Conservation (phyloP, 2,888 invertebrate species). For the Drosophila kuntzei region DNA sequence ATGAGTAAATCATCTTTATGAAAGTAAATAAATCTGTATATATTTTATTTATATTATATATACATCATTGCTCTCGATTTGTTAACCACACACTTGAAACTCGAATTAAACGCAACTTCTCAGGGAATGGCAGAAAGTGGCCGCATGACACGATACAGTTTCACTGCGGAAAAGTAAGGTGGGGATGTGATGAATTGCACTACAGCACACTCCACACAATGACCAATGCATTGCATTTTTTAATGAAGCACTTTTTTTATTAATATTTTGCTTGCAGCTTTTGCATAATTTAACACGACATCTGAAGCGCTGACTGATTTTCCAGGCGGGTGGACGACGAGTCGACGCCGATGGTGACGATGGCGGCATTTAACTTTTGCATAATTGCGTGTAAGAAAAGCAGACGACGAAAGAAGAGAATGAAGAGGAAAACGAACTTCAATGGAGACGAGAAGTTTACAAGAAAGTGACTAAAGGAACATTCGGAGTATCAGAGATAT, state of each 20-base stretch:
- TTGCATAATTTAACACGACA: conserved; percentile 72
- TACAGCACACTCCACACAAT: conserved; percentile 41
- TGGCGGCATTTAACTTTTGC: conserved; percentile 71
- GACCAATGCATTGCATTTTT: conserved; percentile 38
- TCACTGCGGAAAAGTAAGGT: neutral
- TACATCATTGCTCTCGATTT: too few relatives aligned
- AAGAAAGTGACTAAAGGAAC: conserved; percentile 24
- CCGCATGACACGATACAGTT: neutral
- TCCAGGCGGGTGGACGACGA: conserved; percentile 59
- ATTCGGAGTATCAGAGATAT: conserved; percentile 9
- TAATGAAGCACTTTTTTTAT: conserved; percentile 49
- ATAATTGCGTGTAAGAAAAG: conserved; percentile 73
- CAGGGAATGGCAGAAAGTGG: neutral
- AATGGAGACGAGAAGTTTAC: conserved; percentile 18
- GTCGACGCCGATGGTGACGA: conserved; percentile 43
- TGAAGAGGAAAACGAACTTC: conserved; percentile 9
- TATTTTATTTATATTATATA: too few relatives aligned
- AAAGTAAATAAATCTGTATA: too few relatives aligned
- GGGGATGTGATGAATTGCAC: neutral
- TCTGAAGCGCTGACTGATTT: conserved; percentile 67
- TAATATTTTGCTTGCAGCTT: conserved; percentile 18
- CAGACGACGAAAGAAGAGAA: conserved; percentile 10
- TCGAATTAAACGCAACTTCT: conserved; percentile 3
- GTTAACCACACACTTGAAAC: neutral
- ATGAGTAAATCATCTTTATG: too few relatives aligned